A percentile compares a stretch with the other conserved stretches of the same genome.
These are phyloP conservation scores for Pollachius pollachius DNA, from an alignment of 2,113 vertebrate genomes.

Conservation along the genomic window DNA sequence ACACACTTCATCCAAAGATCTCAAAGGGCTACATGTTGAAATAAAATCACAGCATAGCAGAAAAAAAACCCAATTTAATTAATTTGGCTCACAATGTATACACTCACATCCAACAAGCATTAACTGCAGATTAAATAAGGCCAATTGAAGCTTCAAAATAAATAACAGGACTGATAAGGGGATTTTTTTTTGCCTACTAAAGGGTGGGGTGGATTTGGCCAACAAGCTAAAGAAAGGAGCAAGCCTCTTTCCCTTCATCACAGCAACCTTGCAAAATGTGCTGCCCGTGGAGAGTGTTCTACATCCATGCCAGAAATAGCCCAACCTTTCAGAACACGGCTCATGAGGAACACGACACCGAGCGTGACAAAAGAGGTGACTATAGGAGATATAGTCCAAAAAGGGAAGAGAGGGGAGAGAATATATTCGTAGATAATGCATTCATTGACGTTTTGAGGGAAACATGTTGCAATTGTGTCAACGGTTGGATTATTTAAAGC, in stretches of 20 bases:
- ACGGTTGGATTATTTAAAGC: background rate
- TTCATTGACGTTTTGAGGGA: conserved; percentile 10
- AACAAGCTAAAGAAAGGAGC: conserved; percentile 11
- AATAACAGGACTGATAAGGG: conserved; percentile 6
- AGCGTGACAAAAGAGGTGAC: conserved; percentile 25
- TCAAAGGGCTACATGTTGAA: no score
- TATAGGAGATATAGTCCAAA: conserved; percentile 15
- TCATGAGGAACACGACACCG: conserved; percentile 28
- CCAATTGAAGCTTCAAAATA: conserved; percentile 11
- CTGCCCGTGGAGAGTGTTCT: conserved; percentile 36
- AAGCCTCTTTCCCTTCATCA: conserved; percentile 24
- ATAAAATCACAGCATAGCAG: background rate
- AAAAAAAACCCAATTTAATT: background rate
- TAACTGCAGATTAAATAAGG: background rate
- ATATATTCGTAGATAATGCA: no score
- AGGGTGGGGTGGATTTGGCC: background rate
- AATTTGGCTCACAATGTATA: background rate
- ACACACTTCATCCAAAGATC: no score
- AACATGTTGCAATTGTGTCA: background rate
- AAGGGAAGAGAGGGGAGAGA: conserved; percentile 4
- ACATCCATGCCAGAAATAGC: conserved; percentile 63
- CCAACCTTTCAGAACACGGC: conserved; percentile 45
- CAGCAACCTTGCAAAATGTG: conserved; percentile 64
- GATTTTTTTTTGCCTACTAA: background rate
- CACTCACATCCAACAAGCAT: background rate